phyloP scores from a whole-genome alignment of 1,140 invertebrate species.

The Ooceraea biroi region DNA sequence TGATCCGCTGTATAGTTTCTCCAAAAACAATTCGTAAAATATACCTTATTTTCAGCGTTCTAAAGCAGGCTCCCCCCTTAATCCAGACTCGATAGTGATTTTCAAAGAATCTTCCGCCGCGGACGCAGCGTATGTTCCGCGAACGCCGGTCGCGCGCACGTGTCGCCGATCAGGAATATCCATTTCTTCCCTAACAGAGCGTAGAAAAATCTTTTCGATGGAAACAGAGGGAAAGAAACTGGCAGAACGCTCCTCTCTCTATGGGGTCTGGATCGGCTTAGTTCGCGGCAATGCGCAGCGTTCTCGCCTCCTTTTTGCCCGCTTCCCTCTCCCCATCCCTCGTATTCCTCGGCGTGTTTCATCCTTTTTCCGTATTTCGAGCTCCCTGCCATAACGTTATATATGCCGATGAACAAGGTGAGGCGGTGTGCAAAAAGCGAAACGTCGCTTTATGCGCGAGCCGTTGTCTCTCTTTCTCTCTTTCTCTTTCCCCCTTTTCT shows the following conservation, averaged over 20 bases:
- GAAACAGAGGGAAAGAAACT: slow-evolving; percentile 71
- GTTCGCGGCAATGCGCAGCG: slow-evolving; percentile 55
- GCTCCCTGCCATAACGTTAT: slow-evolving; percentile 66
- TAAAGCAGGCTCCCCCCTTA: slow-evolving; percentile 40
- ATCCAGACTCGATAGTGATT: slow-evolving; percentile 59
- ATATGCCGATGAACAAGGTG: slow-evolving; percentile 79
- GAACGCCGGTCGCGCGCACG: slow-evolving; percentile 66
- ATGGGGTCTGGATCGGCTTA: slow-evolving; percentile 73
- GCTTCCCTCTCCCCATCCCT: slow-evolving; percentile 4
- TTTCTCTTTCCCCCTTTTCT: slow-evolving; percentile 10
- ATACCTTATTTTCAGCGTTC: too few relatives aligned
- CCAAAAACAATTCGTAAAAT: too few relatives aligned
- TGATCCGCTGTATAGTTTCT: too few relatives aligned
- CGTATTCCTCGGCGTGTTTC: slow-evolving; percentile 30
- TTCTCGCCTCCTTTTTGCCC: slow-evolving; percentile 57
- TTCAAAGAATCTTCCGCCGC: slow-evolving; percentile 55
- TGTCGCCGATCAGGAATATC: slow-evolving; percentile 63
- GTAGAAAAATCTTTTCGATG: slow-evolving; percentile 72
- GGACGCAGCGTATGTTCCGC: slow-evolving; percentile 64
- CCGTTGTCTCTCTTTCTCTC: slow-evolving; percentile 9
- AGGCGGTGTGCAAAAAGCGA: slow-evolving; percentile 77
- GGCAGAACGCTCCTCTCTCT: slow-evolving; percentile 64
- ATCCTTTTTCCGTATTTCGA: slow-evolving; percentile 44
- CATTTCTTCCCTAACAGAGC: slow-evolving; percentile 60
- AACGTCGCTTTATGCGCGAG: slow-evolving; percentile 76